Evolutionary conservation across 2,113 vertebrate genomes (phyloP), one percentile per base, ranked within the genome.

Genomic region (Puma concolor): DNA sequence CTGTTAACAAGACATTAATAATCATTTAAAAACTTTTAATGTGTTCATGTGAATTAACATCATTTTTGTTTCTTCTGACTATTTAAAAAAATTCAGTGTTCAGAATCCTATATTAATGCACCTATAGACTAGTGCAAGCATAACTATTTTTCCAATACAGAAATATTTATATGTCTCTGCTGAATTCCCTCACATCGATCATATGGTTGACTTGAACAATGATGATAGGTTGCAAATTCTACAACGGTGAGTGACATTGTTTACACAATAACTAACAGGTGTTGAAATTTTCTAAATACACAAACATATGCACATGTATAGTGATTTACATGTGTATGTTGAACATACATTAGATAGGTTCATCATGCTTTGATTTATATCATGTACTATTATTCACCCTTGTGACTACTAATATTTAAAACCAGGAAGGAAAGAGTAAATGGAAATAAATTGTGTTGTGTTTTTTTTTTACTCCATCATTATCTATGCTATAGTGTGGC

Each of bases 1-100:
- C 15, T 87, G 4, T 41, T 97, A 87, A 97, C 83, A 96, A 96
- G 31, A 96, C 16, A 96, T 95, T 87, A 96, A 90, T 88, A 92
- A 60, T 64, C 2, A 54, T 80, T 95, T 88, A 76, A 92, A 86
- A 96, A 54, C n/a, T 69, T 72, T 84, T 57, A 71, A 19, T 88
- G 7, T 63, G 16, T 91, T 93, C 89, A 36, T 7, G 57, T 76
- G 19, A 95, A 71, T 92, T 93, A 91, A 27, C 63, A 57, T 57
- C 76, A 1, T 69, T 90, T 91, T 83, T 44, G 36, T 15, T 72
- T 52, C 41, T 91, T 88, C 71, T n/a, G 5, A 2, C 74, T 74
- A 36, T 95, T 95, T 77, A 52, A 25, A 86, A 89, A 88, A 67
- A 33, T 7, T 64, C 14, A 63, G 52, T 77, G 1, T 41, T 76